Conservation (phyloP, 1,140 invertebrate genomes). For the Monomorium pharaonis region DNA sequence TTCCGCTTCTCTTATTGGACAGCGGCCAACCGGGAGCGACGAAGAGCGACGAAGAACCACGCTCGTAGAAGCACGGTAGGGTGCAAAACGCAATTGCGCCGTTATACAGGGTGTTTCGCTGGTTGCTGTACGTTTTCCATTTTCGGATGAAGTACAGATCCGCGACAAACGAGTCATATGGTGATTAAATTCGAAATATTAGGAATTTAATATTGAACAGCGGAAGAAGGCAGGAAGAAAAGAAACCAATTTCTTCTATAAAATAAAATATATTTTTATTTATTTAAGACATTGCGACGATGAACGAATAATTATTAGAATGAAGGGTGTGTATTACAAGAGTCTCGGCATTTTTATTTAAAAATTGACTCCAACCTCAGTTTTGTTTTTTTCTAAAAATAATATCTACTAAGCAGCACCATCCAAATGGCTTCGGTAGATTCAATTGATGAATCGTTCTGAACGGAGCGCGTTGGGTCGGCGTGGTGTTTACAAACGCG, state of each 20-base stretch:
- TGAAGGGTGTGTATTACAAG: background rate
- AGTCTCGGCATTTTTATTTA: background rate
- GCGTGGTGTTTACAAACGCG: slow-evolving; percentile 55
- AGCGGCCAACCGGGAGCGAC: slow-evolving; percentile 47
- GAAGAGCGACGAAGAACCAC: background rate
- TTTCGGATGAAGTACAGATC: background rate
- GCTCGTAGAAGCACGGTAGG: background rate
- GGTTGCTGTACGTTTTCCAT: background rate
- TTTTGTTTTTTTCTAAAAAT: background rate
- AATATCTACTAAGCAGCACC: background rate
- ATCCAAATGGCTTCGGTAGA: background rate
- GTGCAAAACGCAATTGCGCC: slow-evolving; percentile 8
- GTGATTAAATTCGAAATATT: background rate
- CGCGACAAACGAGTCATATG: background rate
- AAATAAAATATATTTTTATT: slow-evolving; percentile 1
- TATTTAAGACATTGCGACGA: background rate
- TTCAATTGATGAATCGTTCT: background rate
- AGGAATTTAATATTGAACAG: background rate
- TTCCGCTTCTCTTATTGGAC: slow-evolving; percentile 61
- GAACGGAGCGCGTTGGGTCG: background rate
- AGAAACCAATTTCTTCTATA: background rate
- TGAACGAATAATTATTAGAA: background rate
- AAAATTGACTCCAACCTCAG: background rate
- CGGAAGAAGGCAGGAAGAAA: background rate
- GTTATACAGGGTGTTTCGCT: background rate